phyloP scores from a whole-genome alignment of 2,113 vertebrate species.

The Stigmatopora argus region DNA sequence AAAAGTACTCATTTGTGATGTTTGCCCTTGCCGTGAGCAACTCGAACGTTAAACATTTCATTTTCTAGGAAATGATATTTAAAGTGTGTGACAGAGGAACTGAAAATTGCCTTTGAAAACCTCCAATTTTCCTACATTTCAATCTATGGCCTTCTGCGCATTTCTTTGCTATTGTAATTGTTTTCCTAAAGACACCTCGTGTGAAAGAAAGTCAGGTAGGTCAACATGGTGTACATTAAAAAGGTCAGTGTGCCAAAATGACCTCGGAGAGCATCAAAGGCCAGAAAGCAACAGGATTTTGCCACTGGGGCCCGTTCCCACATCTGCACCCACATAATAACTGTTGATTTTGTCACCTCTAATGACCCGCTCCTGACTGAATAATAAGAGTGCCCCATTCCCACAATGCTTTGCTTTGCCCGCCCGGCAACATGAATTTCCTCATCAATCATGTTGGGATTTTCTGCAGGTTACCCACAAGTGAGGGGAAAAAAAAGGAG shows the following conservation, averaged over 20 bases:
- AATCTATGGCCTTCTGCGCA: too few species aligned
- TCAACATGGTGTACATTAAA: too few species aligned
- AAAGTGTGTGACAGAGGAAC: not conserved
- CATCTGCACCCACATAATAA: conserved; percentile 22
- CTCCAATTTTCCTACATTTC: too few species aligned
- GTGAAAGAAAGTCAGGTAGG: too few species aligned
- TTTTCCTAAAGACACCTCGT: too few species aligned
- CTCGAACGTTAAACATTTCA: not conserved
- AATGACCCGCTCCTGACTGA: conserved; percentile 34
- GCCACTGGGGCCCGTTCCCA: not conserved
- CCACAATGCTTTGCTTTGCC: conserved; percentile 47
- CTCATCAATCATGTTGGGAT: conserved; percentile 60
- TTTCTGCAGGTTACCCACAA: conserved; percentile 54
- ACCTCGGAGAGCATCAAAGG: not conserved
- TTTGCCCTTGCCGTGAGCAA: conserved; percentile 35
- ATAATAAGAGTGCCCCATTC: conserved; percentile 42
- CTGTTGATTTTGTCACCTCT: conserved; percentile 30
- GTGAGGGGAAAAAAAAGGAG: too few species aligned
- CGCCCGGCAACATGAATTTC: conserved; percentile 53
- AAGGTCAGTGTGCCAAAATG: too few species aligned
- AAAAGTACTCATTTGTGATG: conserved; percentile 14
- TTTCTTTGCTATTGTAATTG: too few species aligned
- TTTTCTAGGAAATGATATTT: not conserved
- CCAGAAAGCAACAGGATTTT: not conserved
- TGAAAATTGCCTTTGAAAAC: not conserved